These are phyloP conservation scores for Drosophila santomea DNA, from an alignment of 1,140 invertebrate species.

Conservation along the genomic window DNA sequence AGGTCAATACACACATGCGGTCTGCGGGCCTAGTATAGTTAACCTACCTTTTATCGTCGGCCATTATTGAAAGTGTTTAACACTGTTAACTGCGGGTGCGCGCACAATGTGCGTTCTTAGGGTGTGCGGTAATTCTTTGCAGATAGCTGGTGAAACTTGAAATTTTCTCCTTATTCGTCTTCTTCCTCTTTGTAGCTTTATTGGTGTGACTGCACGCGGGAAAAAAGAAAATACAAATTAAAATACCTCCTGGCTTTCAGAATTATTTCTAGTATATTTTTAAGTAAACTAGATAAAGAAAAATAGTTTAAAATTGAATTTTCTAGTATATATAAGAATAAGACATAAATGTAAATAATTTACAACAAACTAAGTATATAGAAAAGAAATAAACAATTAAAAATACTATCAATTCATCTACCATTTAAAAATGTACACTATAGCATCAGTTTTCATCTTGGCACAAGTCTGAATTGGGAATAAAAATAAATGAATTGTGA, in stretches of 20 bases:
- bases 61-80: constrained; percentile 53
- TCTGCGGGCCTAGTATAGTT: neutral
- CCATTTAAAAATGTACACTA: no score
- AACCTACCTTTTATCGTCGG: constrained; percentile 74
- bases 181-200: neutral
- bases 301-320: neutral
- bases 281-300: neutral
- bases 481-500: no score
- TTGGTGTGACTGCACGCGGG: neutral
- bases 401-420: no score
- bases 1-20: constrained; percentile 36
- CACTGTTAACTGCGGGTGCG: neutral
- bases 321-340: no score
- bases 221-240: neutral
- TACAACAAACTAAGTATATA: no score
- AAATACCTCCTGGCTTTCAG: neutral
- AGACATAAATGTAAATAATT: no score
- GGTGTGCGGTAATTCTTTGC: no score
- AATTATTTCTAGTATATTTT: neutral
- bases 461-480: no score
- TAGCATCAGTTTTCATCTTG: no score
- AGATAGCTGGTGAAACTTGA: constrained; percentile 1
- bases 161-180: neutral
- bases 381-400: no score
- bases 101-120: neutral